Evolutionary conservation across 2,888 invertebrate species (phyloP), one percentile per base, ranked within the genome.

Genomic region (Polietes domitor): DNA sequence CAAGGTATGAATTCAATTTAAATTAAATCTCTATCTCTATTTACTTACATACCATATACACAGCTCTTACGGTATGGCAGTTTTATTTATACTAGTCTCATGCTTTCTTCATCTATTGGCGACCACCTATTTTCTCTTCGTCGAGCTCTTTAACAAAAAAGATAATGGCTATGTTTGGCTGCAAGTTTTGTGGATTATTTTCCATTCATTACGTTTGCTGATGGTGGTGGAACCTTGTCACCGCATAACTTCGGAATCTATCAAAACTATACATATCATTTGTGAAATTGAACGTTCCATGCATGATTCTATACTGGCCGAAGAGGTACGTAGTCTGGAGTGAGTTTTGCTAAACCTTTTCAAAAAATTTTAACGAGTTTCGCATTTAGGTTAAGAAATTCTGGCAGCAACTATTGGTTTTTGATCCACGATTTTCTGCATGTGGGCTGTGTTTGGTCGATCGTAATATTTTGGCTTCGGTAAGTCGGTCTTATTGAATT

Each of bases 211-310:
- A 58, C 91, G 94, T 55, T 88, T 94, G 83, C 85, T 94, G 12
- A 89, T 94, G 85, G 91, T 94, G 32, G 93, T 94, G 3, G 94
- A 94, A 87, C 94, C 94, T 0, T 93, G 94, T 76, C 93, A 94
- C 87, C 86, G 91, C 12, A 90, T 93, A 2, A 90, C 92, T 0
- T 88, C 89, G 0, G 93, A 93, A 91, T 92, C 93, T 0, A 92
- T 90, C 21, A 90, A 87, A 83, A 93, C 93, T 5, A 92, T 93
- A 24, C 88, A 91, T 41, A 89, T 93, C n/a, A 88, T 93, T 2
- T 93, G 93, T 85, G 92, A 92, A 87, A 91, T 93, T 43, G 90
- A 93, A 5, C 88, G 90, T 1, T 88, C 86, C 21, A 86, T 87
- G 0, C 88, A 88, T 17, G 91, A 92, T 76, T 88, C 89, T 10